Evolutionary conservation across 2,888 invertebrate species (phyloP).

Genomic region (Brachycybe producta): DNA sequence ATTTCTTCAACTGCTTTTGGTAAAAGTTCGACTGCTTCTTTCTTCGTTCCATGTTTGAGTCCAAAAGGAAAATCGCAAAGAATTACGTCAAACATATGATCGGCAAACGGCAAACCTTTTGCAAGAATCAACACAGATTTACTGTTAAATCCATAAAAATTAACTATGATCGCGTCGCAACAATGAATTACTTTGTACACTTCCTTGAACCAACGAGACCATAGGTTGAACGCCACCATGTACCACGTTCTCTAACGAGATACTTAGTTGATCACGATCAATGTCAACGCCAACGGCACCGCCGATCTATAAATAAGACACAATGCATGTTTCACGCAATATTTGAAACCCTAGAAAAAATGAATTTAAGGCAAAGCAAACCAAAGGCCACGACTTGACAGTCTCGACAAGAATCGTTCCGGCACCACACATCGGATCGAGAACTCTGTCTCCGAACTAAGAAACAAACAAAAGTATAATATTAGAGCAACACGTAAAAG

Average conservation of each 20-base stretch:
- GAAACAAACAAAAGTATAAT: neutral
- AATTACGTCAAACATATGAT: neutral
- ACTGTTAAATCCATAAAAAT: neutral
- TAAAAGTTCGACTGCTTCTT: neutral
- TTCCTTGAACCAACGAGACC: neutral
- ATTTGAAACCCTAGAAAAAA: neutral
- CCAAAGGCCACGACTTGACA: neutral
- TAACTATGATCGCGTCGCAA: neutral
- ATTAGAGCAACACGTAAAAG: neutral
- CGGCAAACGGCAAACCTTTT: neutral
- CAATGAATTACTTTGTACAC: slow-evolving; percentile 1
- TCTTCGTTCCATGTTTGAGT: slow-evolving; percentile 1
- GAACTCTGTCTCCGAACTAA: slow-evolving; percentile 14
- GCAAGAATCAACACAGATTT: neutral
- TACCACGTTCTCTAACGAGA: neutral
- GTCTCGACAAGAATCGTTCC: slow-evolving; percentile 20
- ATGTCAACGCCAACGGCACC: slow-evolving; percentile 7
- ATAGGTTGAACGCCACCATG: neutral
- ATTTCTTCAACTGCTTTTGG: slow-evolving; percentile 11
- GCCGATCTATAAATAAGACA: slow-evolving; percentile 1
- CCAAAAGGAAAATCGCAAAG: slow-evolving; percentile 14
- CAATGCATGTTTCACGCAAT: neutral
- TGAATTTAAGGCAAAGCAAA: too few species aligned
- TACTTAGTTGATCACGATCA: neutral
- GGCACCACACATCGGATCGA: slow-evolving; percentile 23